Evolutionary conservation across 1,140 invertebrate species (phyloP).

Genomic region (Neoseiulus cucumeris): DNA sequence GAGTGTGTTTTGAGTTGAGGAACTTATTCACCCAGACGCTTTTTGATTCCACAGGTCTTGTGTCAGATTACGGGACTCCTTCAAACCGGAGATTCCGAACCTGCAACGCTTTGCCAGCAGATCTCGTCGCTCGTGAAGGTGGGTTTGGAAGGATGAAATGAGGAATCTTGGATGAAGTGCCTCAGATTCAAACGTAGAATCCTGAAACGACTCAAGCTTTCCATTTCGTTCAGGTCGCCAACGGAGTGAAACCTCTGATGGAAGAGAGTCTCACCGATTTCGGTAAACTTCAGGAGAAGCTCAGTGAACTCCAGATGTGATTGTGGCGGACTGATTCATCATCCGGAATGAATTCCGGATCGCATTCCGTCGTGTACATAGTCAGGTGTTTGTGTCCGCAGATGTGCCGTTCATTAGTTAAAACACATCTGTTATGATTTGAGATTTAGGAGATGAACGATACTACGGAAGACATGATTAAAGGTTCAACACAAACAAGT

Average conservation of each 20-base stretch:
- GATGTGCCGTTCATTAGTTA: too few relatives aligned
- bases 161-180: not conserved
- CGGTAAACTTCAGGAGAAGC: conserved; percentile 1
- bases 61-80: conserved; percentile 5
- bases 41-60: not conserved
- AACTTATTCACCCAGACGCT: too few relatives aligned
- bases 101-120: not conserved
- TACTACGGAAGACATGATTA: too few relatives aligned
- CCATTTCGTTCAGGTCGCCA: not conserved
- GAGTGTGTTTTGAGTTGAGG: too few relatives aligned
- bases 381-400: too few relatives aligned
- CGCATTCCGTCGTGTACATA: too few relatives aligned
- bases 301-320: not conserved
- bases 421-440: too few relatives aligned
- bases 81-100: not conserved
- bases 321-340: too few relatives aligned
- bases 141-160: too few relatives aligned
- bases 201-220: not conserved
- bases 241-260: not conserved
- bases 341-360: too few relatives aligned
- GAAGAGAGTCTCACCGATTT: not conserved
- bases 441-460: too few relatives aligned
- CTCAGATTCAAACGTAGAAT: not conserved
- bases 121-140: not conserved
- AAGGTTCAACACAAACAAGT: too few relatives aligned